Evolutionary conservation across 2,797 vertebrate genomes (phyloP).

Genomic region (Cuniculus paca): DNA sequence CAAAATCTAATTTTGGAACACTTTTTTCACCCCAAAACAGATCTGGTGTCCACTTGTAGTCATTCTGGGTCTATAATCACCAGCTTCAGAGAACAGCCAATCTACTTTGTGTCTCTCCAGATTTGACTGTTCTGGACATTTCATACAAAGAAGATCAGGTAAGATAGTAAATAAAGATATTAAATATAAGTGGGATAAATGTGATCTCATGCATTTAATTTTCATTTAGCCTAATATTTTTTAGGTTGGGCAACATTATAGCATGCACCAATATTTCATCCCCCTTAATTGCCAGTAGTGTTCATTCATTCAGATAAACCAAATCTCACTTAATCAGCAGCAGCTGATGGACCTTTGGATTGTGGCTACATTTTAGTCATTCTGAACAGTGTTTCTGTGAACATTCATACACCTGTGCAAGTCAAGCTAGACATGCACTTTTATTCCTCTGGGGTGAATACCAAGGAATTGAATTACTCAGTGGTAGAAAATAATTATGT

Average conservation of each 20-base stretch:
- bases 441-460: neutral
- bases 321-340: neutral
- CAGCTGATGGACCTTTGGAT: neutral
- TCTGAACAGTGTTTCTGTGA: neutral
- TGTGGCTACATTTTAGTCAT: neutral
- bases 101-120: neutral
- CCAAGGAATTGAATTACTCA: neutral
- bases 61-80: neutral
- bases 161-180: neutral
- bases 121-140: neutral
- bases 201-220: neutral
- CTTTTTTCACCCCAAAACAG: neutral
- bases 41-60: neutral
- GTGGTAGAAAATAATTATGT: neutral
- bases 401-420: neutral
- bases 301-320: neutral
- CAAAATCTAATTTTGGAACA: conserved; percentile 27
- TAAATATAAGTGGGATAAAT: neutral
- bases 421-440: neutral
- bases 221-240: neutral
- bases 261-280: neutral
- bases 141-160: neutral
- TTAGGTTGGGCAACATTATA: neutral
- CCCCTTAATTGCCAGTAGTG: neutral
- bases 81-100: neutral